A percentile compares a stretch with the other conserved stretches of the same genome.
These are phyloP conservation scores for Pristis pectinata DNA, from an alignment of 2,797 vertebrate genomes.

Conservation along the genomic window DNA sequence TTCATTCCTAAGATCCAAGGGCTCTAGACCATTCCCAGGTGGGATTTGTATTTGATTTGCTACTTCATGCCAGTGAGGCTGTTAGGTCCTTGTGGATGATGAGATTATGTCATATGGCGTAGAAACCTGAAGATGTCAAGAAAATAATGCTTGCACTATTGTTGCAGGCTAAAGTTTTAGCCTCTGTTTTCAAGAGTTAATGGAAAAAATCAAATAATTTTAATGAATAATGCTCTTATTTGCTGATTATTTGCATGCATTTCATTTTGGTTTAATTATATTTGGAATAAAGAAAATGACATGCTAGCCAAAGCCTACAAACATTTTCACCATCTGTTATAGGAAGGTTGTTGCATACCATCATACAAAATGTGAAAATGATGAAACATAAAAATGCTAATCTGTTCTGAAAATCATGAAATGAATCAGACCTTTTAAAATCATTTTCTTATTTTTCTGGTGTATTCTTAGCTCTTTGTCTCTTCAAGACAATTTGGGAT, in stretches of 20 bases:
- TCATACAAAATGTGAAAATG: too few species aligned
- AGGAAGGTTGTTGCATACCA: not conserved
- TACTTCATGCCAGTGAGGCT: conserved; percentile 59
- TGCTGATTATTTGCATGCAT: not conserved
- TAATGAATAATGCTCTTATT: not conserved
- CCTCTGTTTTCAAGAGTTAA: not conserved
- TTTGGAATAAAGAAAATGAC: not conserved
- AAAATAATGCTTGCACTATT: conserved; percentile 23
- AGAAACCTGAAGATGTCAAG: conserved; percentile 15
- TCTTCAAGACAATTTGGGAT: not conserved
- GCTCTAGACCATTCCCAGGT: conserved; percentile 65
- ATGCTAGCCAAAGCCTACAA: not conserved
- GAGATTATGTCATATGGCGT: conserved; percentile 63
- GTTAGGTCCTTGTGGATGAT: conserved; percentile 72
- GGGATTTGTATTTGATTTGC: conserved; percentile 65
- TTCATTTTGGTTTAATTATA: not conserved
- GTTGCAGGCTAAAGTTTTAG: not conserved
- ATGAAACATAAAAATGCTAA: not conserved
- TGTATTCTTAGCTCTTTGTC: not conserved
- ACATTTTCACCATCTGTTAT: not conserved
- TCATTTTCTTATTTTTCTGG: not conserved
- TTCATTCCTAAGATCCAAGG: conserved; percentile 67
- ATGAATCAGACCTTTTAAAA: not conserved
- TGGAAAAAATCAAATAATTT: not conserved
- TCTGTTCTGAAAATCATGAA: not conserved